Base-by-base conservation (phyloP, 2,888 invertebrate genomes). In the Oegoconia quadripuncta region DNA sequence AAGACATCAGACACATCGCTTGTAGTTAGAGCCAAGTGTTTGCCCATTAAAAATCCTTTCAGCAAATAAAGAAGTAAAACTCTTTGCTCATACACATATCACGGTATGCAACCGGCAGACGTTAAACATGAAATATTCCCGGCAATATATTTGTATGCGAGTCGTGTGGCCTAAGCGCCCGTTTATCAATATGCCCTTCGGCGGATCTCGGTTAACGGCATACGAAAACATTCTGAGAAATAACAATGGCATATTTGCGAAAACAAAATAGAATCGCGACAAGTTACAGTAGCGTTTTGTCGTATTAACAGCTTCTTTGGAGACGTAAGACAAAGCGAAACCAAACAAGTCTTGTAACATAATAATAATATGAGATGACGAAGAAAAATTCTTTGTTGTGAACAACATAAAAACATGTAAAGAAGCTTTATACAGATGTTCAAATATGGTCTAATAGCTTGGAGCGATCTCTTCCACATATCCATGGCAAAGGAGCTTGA, bases 161-260 rank as follows among this genome's bases (percentile, higher is more conserved):
- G 74, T 68, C 74, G 64, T 55, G 65, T 44, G 50, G 62, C 46
- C 58, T 72, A 67, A 71, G 58, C 68, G 74, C 70, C 66, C 76
- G 72, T 81, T 75, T 78, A 78, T 81, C 80, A 80, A 80, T 80
- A 75, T 57, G 64, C 71, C 72, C 71, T 74, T 69, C 59, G 62
- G 65, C 65, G 55, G 65, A 68, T 69, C 69, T 60, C 52, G 54
- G 55, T 54, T 61, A 52, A 53, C 49, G 54, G 56, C 55, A 52
- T 51, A 56, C 54, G 55, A 63, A 63, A 65, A 64, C 59, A 63
- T 66, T n/a, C 50, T 50, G 59, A 59, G 57, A 63, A 56, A 64
- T 62, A 61, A 68, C 60, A 63, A 60, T 51, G 54, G 46, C 37
- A 39, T 48, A 48, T 55, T 57, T 48, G 43, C 33, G 34, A 33